Evolutionary conservation across 2,888 invertebrate genomes (phyloP).

Genomic region (Drosophila barbarae): DNA sequence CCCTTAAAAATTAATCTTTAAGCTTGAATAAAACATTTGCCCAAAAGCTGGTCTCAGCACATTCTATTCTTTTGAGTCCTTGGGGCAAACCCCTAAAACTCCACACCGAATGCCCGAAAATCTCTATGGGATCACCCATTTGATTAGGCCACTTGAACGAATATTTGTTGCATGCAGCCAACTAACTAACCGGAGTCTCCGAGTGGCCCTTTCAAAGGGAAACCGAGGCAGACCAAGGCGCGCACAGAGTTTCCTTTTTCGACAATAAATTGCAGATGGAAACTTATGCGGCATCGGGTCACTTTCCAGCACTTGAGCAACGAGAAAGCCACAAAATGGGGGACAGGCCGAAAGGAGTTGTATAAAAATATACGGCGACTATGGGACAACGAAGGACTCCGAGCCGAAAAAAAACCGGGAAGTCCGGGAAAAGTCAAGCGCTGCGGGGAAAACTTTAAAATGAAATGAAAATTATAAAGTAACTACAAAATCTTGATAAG

Average conservation of each 20-base stretch:
- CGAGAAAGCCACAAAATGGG: conserved; percentile 39
- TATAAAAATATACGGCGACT: conserved; percentile 65
- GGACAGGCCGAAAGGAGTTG: conserved; percentile 22
- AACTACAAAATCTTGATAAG: conserved; percentile 73
- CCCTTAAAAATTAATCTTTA: not conserved
- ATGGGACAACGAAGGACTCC: conserved; percentile 31
- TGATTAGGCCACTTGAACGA: conserved; percentile 22
- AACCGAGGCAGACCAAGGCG: not conserved
- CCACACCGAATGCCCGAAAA: not conserved
- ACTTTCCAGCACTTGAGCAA: conserved; percentile 49
- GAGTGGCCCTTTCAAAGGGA: conserved; percentile 19
- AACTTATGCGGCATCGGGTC: conserved; percentile 60
- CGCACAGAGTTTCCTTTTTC: conserved; percentile 23
- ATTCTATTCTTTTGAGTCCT: not conserved
- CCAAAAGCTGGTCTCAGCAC: not conserved
- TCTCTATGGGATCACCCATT: conserved; percentile 5
- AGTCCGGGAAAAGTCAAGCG: conserved; percentile 33
- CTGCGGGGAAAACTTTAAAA: conserved; percentile 56
- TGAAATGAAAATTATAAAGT: conserved; percentile 74
- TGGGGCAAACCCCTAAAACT: not conserved
- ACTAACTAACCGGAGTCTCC: conserved; percentile 9
- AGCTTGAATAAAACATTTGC: not conserved
- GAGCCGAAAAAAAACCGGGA: not conserved
- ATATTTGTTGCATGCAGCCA: conserved; percentile 12
- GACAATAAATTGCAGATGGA: conserved; percentile 53